Conservation (phyloP, 2,888 invertebrate species). For the Andrena camellia region DNA sequence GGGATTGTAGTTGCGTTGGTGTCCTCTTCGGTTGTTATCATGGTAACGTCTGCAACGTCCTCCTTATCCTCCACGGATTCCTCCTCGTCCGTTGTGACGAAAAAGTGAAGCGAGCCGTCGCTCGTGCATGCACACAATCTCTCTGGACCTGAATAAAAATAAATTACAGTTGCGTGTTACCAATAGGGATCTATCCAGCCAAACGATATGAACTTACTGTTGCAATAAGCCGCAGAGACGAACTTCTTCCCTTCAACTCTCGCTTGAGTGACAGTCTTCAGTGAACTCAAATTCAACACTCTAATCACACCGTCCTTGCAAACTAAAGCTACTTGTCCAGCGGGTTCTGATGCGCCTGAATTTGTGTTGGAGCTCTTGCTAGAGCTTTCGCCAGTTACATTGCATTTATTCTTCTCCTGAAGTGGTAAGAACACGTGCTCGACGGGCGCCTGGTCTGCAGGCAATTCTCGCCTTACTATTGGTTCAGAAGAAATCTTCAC, state of each 20-base stretch:
- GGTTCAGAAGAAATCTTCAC: slow-evolving; percentile 88
- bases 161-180: neutral
- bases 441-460: slow-evolving; percentile 89
- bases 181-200: neutral
- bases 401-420: slow-evolving; percentile 76
- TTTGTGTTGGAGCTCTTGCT: slow-evolving; percentile 50
- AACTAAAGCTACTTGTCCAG: slow-evolving; percentile 90
- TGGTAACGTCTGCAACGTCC: slow-evolving; percentile 87
- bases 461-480: slow-evolving; percentile 87
- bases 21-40: slow-evolving; percentile 77
- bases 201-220: slow-evolving; percentile 87
- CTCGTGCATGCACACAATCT: slow-evolving; percentile 94
- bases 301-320: slow-evolving; percentile 91
- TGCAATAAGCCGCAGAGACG: slow-evolving; percentile 94
- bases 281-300: slow-evolving; percentile 90
- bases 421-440: slow-evolving; percentile 90
- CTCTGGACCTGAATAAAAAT: slow-evolving; percentile 88
- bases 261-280: slow-evolving; percentile 90
- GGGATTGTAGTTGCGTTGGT: slow-evolving; percentile 75
- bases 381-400: slow-evolving; percentile 45
- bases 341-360: slow-evolving; percentile 66
- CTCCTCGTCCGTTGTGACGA: slow-evolving; percentile 91
- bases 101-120: slow-evolving; percentile 93
- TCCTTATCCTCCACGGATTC: slow-evolving; percentile 91
- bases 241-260: slow-evolving; percentile 90